Evolutionary conservation across 2,888 invertebrate genomes (phyloP).

Genomic region (Agrypnus murinus): DNA sequence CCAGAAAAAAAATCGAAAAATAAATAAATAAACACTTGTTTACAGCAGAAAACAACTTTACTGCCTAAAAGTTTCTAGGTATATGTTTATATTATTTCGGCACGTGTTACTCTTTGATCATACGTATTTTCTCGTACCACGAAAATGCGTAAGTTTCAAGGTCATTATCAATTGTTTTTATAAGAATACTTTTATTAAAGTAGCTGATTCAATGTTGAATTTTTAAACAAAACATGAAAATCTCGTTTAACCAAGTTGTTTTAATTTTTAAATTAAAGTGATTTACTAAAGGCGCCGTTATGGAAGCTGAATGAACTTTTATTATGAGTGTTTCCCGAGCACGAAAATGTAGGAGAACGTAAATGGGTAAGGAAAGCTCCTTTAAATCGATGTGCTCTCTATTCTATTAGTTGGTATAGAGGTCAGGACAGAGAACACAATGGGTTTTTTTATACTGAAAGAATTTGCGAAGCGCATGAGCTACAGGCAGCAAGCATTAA

Average conservation of each 20-base stretch:
- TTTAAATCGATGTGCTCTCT: slow-evolving; percentile 6
- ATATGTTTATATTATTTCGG: not conserved
- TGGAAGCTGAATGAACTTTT: not conserved
- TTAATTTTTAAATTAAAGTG: slow-evolving; percentile 12
- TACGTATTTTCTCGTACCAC: not conserved
- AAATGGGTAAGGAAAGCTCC: slow-evolving; percentile 18
- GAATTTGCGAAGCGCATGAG: slow-evolving; percentile 27
- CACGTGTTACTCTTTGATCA: not conserved
- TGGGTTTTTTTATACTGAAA: slow-evolving; percentile 15
- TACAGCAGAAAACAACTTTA: not conserved
- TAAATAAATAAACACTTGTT: no score
- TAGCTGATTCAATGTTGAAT: no score
- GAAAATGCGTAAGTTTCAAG: not conserved
- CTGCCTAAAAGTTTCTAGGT: not conserved
- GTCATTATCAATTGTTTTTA: not conserved
- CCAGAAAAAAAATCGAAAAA: no score
- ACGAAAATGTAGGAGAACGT: slow-evolving; percentile 12
- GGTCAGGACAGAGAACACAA: slow-evolving; percentile 16
- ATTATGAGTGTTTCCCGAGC: not conserved
- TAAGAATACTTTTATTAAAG: no score
- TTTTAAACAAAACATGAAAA: no score
- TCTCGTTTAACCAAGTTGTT: no score
- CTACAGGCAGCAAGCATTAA: slow-evolving; percentile 5
- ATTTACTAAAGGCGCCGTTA: not conserved
- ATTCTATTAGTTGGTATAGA: slow-evolving; percentile 5